Evolutionary conservation across 2,888 invertebrate genomes (phyloP), one percentile per base, ranked within the genome.

Genomic region (Euproctis similis): DNA sequence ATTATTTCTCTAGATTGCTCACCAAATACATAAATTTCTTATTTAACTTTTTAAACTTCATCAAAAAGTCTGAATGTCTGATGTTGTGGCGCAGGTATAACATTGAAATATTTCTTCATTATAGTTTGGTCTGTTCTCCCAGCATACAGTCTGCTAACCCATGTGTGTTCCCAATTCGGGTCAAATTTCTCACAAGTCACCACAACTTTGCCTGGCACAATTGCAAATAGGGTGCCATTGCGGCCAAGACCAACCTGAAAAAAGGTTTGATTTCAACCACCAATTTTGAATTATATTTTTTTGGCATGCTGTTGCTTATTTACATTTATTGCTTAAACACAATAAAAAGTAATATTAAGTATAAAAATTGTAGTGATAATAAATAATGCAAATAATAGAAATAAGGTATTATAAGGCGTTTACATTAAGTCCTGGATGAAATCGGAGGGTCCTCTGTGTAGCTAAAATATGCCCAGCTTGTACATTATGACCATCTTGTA

Each of bases 41-140:
- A n/a, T n/a, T n/a, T n/a, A 24, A 3, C 26, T n/a, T 28, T 27
- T 42, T 86, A 94, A 34, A 93, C 69, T 70, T 89, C 87, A 63
- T 93, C 90, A 20, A 94, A 76, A 26, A 95, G 80, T 59, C 89
- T 92, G 64, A 96, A 96, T 47, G 89, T 87, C 30, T 89, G 88
- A 61, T 94, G 93, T 44, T 95, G 91, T 12, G 90, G 88, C 36
- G 90, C 82, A 0, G 95, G 91, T 46, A 96, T 86, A 18, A 97
- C 87, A 81, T 97, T 92, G 48, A 89, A 93, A 63, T 95, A 94
- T 59, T 95, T 95, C 65, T 96, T 96, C 53, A 89, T 89, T 41
- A 95, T 91, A 1, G 81, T 85, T 46, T 89, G 88, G 1, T 87
- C 76, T 51, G 89, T 78, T 31, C 92, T 78, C 0, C 89, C 89